Evolutionary conservation across 2,888 invertebrate genomes (phyloP).

Genomic region (Biston betularia): DNA sequence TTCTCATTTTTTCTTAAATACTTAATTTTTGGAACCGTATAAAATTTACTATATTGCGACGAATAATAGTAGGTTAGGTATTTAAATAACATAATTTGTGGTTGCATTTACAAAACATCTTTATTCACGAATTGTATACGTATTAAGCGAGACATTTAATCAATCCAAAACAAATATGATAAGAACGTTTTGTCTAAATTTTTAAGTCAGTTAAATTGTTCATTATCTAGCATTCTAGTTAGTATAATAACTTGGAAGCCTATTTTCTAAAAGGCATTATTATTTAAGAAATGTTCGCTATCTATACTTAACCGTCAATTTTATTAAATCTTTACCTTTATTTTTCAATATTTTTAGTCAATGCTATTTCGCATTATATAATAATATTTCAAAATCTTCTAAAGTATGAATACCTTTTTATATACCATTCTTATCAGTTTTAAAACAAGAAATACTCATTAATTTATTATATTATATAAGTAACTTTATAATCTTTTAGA

Average conservation of each 20-base stretch:
- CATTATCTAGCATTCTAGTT: slow-evolving; percentile 50
- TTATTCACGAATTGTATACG: not conserved
- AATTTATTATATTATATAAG: not conserved
- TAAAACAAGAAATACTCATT: not conserved
- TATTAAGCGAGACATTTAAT: not conserved
- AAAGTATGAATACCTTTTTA: not conserved
- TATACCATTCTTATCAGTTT: slow-evolving; percentile 1
- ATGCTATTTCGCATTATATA: not conserved
- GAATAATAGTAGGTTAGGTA: not conserved
- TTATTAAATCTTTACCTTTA: slow-evolving; percentile 2
- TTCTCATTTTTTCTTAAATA: slow-evolving; percentile 49
- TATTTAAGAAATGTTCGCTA: slow-evolving; percentile 23
- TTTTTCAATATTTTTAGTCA: slow-evolving; percentile 2
- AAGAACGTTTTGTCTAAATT: not conserved
- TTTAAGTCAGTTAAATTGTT: slow-evolving; percentile 38
- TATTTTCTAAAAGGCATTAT: slow-evolving; percentile 46
- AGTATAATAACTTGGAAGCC: slow-evolving; percentile 42
- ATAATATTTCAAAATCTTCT: not conserved
- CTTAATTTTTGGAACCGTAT: slow-evolving; percentile 14
- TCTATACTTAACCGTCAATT: slow-evolving; percentile 16
- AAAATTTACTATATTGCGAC: not conserved
- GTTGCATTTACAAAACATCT: not conserved
- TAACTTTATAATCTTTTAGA: slow-evolving; percentile 12
- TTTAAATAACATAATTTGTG: not conserved
- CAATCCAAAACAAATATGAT: not conserved